Evolutionary conservation across 2,888 invertebrate species (phyloP).

Genomic region (Dasypolia templi): DNA sequence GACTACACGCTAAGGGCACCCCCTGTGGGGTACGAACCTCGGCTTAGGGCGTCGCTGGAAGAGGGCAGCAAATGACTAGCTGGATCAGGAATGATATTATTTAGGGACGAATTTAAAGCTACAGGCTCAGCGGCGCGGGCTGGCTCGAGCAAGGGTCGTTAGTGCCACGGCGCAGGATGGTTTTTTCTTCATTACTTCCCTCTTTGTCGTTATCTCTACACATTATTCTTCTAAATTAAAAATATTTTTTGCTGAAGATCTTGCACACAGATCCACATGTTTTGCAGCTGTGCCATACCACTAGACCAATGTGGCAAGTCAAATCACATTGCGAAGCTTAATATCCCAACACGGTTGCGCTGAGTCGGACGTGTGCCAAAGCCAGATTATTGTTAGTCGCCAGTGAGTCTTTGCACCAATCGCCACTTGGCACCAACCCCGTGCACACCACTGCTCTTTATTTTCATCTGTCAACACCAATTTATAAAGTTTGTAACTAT

Average conservation of each 20-base stretch:
- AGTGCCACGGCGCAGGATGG: not conserved
- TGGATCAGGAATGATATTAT: too few species aligned
- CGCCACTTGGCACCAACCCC: conserved; percentile 67
- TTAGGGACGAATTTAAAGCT: too few species aligned
- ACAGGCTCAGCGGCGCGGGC: too few species aligned
- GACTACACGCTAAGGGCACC: too few species aligned
- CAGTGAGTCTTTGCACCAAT: conserved; percentile 65
- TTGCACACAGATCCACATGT: conserved; percentile 16
- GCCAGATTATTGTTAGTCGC: conserved; percentile 71
- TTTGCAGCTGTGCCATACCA: conserved; percentile 39
- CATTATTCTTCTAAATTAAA: conserved; percentile 6
- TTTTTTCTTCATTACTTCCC: not conserved
- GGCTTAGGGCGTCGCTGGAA: too few species aligned
- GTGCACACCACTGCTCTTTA: conserved; percentile 57
- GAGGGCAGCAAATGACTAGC: too few species aligned
- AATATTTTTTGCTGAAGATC: not conserved
- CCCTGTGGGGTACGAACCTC: too few species aligned
- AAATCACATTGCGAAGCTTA: conserved; percentile 55
- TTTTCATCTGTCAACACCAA: conserved; percentile 65
- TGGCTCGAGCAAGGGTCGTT: too few species aligned
- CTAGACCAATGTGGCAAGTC: conserved; percentile 47
- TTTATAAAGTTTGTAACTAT: conserved; percentile 52
- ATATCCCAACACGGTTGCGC: conserved; percentile 57
- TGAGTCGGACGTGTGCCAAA: conserved; percentile 69
- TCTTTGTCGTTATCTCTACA: too few species aligned